Conservation (phyloP, 2,888 invertebrate species). For the Temnothorax rugatulus region DNA sequence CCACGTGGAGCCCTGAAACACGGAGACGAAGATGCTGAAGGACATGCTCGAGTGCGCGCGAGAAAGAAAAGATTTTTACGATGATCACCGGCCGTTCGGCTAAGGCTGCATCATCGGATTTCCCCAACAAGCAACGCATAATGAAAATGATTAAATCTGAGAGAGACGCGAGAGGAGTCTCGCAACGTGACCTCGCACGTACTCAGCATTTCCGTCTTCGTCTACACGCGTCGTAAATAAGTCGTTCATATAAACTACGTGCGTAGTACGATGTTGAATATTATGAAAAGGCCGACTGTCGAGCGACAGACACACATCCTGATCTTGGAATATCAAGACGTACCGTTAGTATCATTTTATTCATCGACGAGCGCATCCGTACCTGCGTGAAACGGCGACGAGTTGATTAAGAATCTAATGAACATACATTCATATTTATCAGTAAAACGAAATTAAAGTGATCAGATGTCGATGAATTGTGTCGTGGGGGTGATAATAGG, state of each 20-base stretch:
- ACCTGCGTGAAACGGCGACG: slow-evolving; percentile 10
- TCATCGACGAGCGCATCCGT: background rate
- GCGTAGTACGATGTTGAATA: background rate
- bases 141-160: slow-evolving; percentile 42
- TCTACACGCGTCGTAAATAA: slow-evolving; percentile 40
- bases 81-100: slow-evolving; percentile 13
- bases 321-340: background rate
- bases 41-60: slow-evolving; percentile 55
- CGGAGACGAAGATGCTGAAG: slow-evolving; percentile 71
- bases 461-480: background rate
- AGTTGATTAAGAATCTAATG: slow-evolving; percentile 3
- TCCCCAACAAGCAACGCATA: slow-evolving; percentile 35
- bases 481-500: background rate
- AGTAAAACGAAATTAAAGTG: background rate
- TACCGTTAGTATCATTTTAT: slow-evolving; percentile 8
- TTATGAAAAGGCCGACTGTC: background rate
- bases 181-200: slow-evolving; percentile 49
- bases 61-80: slow-evolving; percentile 39
- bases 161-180: slow-evolving; percentile 11
- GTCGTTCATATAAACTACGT: slow-evolving; percentile 3
- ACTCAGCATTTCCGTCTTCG: slow-evolving; percentile 55
- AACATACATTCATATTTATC: slow-evolving; percentile 10
- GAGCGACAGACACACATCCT: background rate
- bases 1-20: slow-evolving; percentile 73
- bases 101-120: slow-evolving; percentile 44